phyloP scores from a whole-genome alignment of 2,888 invertebrate species.

The Cremastinae sp. region DNA sequence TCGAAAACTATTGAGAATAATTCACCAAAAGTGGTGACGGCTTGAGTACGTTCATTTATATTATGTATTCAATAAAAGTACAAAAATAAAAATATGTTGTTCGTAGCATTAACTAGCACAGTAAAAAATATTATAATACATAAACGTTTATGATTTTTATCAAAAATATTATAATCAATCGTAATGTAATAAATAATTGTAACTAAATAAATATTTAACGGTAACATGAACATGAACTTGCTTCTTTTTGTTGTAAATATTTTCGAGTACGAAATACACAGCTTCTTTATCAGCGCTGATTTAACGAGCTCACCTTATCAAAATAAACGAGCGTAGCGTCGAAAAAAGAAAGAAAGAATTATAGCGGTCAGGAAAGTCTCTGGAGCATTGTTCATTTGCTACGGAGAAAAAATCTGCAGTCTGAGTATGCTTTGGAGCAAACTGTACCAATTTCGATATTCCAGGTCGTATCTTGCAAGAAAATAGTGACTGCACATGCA shows the following conservation, averaged over 20 bases:
- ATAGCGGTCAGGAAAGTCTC: constrained; percentile 1
- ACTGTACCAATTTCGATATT: too few species aligned
- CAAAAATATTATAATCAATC: too few species aligned
- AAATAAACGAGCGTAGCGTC: constrained; percentile 43
- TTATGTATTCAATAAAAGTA: neutral
- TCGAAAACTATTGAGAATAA: neutral
- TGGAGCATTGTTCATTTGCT: constrained; percentile 60
- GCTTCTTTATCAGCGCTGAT: constrained; percentile 43
- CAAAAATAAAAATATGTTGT: constrained; percentile 6
- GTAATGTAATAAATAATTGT: too few species aligned
- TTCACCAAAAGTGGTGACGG: neutral
- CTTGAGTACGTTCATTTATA: neutral
- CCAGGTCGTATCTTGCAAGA: constrained; percentile 12
- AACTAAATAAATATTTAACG: too few species aligned
- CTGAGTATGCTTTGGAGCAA: constrained; percentile 5
- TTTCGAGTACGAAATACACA: constrained; percentile 36
- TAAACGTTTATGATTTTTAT: too few species aligned
- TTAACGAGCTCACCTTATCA: constrained; percentile 59
- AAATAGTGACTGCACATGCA: neutral
- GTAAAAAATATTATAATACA: too few species aligned
- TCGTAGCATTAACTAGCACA: neutral
- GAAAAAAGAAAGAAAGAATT: constrained; percentile 19
- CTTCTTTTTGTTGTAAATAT: neutral
- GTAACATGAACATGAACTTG: too few species aligned
- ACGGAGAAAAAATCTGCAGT: constrained; percentile 52